phyloP scores from a whole-genome alignment of 2,888 invertebrate species.

The Steinernema hermaphroditum region DNA sequence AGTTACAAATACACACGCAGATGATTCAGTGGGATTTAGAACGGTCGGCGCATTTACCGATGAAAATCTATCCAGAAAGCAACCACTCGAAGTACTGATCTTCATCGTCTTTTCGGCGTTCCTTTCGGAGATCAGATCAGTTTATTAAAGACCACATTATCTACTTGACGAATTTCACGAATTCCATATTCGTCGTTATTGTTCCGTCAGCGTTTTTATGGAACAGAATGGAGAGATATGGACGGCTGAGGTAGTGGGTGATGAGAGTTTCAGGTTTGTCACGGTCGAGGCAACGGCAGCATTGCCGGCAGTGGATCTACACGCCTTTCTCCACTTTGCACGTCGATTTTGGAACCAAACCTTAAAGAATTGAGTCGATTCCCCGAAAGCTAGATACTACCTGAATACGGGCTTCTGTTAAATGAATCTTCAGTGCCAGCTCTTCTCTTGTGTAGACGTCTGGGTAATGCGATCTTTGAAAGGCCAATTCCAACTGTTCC shows the following conservation, averaged over 20 bases:
- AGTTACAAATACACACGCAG: no score
- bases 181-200: not conserved
- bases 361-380: not conserved
- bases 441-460: slow-evolving; percentile 31
- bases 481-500: slow-evolving; percentile 31
- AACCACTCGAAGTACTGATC: no score
- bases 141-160: no score
- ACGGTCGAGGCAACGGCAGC: not conserved
- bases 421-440: slow-evolving; percentile 32
- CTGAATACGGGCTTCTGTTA: slow-evolving; percentile 36
- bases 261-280: not conserved
- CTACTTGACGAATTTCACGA: no score
- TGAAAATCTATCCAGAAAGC: no score
- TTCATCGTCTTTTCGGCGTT: no score
- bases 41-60: no score
- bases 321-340: slow-evolving; percentile 32
- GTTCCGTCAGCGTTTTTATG: not conserved
- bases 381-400: not conserved
- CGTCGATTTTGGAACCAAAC: slow-evolving; percentile 39
- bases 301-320: not conserved
- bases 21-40: no score
- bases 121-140: no score
- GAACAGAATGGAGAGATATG: slow-evolving; percentile 17
- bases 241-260: not conserved
- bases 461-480: slow-evolving; percentile 33